Conservation (phyloP, 2,888 invertebrate species). For the Amphipoea lucens region DNA sequence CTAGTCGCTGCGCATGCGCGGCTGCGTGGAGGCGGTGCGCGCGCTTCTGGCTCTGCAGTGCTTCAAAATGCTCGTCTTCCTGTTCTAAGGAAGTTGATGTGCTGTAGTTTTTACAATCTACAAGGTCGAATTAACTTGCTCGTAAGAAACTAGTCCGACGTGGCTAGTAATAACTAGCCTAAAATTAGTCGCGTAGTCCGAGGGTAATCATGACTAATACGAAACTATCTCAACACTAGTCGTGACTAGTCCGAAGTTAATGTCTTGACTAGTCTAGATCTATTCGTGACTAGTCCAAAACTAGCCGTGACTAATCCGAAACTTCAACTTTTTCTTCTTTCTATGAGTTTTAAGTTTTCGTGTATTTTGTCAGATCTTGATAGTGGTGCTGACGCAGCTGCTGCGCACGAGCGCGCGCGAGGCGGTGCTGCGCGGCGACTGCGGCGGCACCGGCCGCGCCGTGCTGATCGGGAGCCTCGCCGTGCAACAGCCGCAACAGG, state of each 20-base stretch:
- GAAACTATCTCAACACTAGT: not conserved
- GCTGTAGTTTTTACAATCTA: not conserved
- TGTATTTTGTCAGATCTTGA: constrained; percentile 78
- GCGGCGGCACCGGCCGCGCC: constrained; percentile 84
- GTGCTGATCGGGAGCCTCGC: constrained; percentile 74
- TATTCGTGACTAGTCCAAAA: not conserved
- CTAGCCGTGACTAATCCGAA: not conserved
- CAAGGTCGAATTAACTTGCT: not conserved
- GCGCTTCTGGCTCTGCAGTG: constrained; percentile 80
- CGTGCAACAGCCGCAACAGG: constrained; percentile 22
- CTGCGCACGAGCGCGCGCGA: constrained; percentile 89
- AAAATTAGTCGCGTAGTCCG: not conserved
- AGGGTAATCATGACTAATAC: too few relatives aligned
- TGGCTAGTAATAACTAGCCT: not conserved
- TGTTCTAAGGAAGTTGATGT: constrained; percentile 78
- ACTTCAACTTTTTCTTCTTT: not conserved
- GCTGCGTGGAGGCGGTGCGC: constrained; percentile 83
- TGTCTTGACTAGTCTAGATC: too few relatives aligned
- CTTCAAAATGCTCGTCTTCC: constrained; percentile 76
- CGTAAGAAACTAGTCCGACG: not conserved
- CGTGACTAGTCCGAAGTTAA: not conserved
- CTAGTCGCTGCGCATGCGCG: constrained; percentile 80
- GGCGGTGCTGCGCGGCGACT: constrained; percentile 88
- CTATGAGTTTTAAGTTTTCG: not conserved
- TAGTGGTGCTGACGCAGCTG: constrained; percentile 88